phyloP scores from a whole-genome alignment of 1,140 invertebrate species.

The Caenorhabditis latens region DNA sequence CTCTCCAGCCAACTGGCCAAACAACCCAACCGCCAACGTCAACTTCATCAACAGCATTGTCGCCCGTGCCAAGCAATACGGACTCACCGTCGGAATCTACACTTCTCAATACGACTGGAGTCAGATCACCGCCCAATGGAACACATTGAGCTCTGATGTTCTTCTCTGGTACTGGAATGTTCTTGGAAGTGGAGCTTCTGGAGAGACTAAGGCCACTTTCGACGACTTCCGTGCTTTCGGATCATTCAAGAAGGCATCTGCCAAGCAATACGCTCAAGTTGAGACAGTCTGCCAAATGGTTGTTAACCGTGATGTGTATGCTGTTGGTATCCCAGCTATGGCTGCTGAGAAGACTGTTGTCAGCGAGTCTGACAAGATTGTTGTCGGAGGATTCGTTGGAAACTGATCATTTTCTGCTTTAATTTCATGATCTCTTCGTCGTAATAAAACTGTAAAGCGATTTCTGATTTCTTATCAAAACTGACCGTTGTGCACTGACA shows the following conservation, averaged over 20 bases:
- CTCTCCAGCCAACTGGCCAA: conserved; percentile 57
- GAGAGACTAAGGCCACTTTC: conserved; percentile 7
- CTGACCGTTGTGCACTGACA: neutral
- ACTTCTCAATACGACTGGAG: conserved; percentile 53
- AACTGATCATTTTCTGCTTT: neutral
- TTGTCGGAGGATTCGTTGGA: conserved; percentile 50
- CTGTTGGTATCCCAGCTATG: conserved; percentile 19
- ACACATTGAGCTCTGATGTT: conserved; percentile 5
- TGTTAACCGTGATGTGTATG: conserved; percentile 46
- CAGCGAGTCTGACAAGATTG: neutral
- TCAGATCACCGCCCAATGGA: conserved; percentile 56
- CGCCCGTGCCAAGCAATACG: conserved; percentile 15
- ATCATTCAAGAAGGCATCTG: conserved; percentile 34
- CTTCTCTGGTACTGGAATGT: conserved; percentile 30
- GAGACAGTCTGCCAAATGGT: conserved; percentile 21
- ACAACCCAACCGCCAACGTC: conserved; percentile 41
- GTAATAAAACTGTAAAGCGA: neutral
- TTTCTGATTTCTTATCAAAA: neutral
- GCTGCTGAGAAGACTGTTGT: neutral
- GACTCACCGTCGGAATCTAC: conserved; percentile 57
- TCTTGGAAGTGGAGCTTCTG: neutral
- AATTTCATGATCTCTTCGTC: conserved; percentile 8
- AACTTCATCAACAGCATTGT: conserved; percentile 59
- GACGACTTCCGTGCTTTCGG: conserved; percentile 54
- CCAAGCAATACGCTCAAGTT: conserved; percentile 51